Conservation (phyloP, 2,113 vertebrate genomes). For the Callaeas wilsoni region DNA sequence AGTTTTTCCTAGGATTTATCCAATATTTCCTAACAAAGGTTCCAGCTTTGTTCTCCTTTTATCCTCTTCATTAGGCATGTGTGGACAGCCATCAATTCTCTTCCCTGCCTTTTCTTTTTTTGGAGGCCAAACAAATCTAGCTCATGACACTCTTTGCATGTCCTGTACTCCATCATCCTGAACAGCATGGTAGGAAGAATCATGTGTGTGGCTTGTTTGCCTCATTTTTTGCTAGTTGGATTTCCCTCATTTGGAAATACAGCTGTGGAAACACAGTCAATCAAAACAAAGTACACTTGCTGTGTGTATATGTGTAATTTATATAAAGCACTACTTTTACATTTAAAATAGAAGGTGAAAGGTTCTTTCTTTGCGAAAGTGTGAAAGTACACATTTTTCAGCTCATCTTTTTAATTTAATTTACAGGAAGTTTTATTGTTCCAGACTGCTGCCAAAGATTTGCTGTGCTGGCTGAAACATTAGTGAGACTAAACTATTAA, state of each 20-base stretch:
- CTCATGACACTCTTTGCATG: accelerated
- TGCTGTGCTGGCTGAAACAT: neutral
- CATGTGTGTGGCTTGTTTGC: neutral
- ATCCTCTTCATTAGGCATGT: neutral
- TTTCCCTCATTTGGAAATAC: neutral
- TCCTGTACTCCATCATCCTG: neutral
- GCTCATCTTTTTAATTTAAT: neutral
- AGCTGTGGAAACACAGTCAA: neutral
- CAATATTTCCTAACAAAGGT: neutral
- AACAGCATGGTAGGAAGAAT: neutral
- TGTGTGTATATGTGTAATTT: neutral
- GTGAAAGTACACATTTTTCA: neutral
- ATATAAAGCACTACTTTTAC: neutral
- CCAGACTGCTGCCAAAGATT: neutral
- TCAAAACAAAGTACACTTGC: neutral
- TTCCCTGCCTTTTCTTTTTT: neutral
- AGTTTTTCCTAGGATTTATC: neutral
- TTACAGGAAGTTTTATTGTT: neutral
- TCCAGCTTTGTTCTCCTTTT: neutral
- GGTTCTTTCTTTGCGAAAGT: too few relatives aligned
- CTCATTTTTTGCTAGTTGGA: neutral
- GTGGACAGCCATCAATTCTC: neutral
- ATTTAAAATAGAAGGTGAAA: neutral
- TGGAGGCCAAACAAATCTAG: neutral
- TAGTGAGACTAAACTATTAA: neutral